These are phyloP conservation scores for Operophtera brumata DNA, from an alignment of 2,888 invertebrate species.

Conservation along the genomic window DNA sequence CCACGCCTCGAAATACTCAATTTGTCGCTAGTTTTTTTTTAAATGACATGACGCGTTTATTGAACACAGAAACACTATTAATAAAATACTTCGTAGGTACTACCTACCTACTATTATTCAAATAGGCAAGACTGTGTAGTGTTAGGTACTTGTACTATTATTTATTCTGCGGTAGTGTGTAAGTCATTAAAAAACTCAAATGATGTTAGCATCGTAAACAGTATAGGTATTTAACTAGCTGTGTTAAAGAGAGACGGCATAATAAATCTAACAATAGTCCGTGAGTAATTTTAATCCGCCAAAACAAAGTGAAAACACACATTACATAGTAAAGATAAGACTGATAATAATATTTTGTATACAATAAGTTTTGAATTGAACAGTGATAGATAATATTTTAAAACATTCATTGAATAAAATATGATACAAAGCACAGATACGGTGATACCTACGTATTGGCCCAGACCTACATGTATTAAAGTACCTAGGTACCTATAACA, in stretches of 20 bases:
- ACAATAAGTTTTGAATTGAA: neutral
- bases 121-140: neutral
- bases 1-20: conserved; percentile 77
- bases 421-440: too few relatives aligned
- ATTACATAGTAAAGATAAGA: neutral
- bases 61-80: conserved; percentile 32
- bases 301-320: neutral
- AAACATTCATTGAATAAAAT: too few relatives aligned
- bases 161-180: too few relatives aligned
- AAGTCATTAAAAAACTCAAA: too few relatives aligned
- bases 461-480: too few relatives aligned
- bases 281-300: neutral
- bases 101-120: conserved; percentile 1
- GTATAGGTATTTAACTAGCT: too few relatives aligned
- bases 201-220: neutral
- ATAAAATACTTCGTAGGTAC: conserved; percentile 7
- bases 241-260: neutral
- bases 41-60: conserved; percentile 31
- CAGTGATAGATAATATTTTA: too few relatives aligned
- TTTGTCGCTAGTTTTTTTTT: conserved; percentile 74
- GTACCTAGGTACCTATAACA: too few relatives aligned
- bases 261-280: neutral
- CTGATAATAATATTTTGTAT: neutral
- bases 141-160: too few relatives aligned
- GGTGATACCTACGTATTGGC: too few relatives aligned